phyloP scores from a whole-genome alignment of 2,888 invertebrate species.

The Morpho achilles region DNA sequence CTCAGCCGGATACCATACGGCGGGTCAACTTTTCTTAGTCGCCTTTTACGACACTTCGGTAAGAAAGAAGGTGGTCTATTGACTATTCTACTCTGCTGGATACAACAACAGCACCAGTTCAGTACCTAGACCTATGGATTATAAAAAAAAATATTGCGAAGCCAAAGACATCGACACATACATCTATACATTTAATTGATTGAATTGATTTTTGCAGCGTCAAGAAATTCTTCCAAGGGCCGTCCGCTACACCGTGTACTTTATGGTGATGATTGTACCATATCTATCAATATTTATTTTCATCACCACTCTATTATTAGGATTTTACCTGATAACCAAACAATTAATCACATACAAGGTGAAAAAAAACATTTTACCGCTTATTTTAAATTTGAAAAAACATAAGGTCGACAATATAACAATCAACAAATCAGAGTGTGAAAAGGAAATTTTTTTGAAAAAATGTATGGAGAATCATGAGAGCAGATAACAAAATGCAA shows the following conservation, averaged over 20 bases:
- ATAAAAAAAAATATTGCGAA: no score
- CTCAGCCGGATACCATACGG: no score
- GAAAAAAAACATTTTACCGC: slow-evolving; percentile 43
- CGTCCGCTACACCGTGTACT: slow-evolving; percentile 66
- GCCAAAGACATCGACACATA: not conserved
- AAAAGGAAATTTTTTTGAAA: slow-evolving; percentile 56
- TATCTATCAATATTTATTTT: slow-evolving; percentile 55
- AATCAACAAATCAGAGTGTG: slow-evolving; percentile 52
- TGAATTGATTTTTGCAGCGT: slow-evolving; percentile 54
- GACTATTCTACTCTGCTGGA: no score
- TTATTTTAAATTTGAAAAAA: slow-evolving; percentile 50
- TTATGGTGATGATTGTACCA: slow-evolving; percentile 73
- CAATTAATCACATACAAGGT: slow-evolving; percentile 40
- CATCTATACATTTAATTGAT: not conserved
- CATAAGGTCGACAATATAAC: slow-evolving; percentile 46
- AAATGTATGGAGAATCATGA: slow-evolving; percentile 15
- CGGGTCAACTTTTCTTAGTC: no score
- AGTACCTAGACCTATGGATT: no score
- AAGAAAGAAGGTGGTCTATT: no score
- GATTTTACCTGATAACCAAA: slow-evolving; percentile 50
- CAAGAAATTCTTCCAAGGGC: slow-evolving; percentile 77
- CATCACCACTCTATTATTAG: slow-evolving; percentile 41
- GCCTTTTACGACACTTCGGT: no score
- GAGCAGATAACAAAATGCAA: no score
- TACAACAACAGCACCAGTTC: no score